Conservation (phyloP, 2,888 invertebrate species). For the Chirona hameri region DNA sequence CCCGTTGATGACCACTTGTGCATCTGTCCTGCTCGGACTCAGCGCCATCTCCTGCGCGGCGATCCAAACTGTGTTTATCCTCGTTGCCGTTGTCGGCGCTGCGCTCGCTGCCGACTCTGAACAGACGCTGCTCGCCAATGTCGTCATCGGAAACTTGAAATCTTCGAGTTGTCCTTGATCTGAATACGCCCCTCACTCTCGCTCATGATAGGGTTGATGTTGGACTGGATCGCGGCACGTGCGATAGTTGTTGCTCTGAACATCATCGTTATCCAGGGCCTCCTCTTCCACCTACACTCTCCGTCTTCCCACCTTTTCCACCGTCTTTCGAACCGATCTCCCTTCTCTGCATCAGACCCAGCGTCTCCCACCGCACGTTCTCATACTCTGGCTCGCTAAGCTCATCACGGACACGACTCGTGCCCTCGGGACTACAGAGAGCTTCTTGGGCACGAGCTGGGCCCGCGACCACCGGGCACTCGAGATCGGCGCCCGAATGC, state of each 20-base stretch:
- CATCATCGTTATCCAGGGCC: not conserved
- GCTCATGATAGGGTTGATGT: conserved; percentile 45
- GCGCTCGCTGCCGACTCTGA: conserved; percentile 22
- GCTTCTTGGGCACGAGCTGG: conserved; percentile 1
- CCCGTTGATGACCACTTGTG: not conserved
- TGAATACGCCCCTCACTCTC: conserved; percentile 63
- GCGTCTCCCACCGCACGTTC: not conserved
- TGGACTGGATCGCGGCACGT: conserved; percentile 49
- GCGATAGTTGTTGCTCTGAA: not conserved
- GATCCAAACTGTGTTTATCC: not conserved
- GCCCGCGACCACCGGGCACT: not conserved
- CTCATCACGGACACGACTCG: conserved; percentile 6
- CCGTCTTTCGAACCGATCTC: not conserved
- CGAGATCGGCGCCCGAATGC: conserved; percentile 2
- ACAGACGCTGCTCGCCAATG: conserved; percentile 35
- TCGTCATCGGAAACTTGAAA: conserved; percentile 71
- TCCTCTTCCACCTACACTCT: not conserved
- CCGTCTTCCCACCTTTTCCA: not conserved
- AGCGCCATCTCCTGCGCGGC: conserved; percentile 22
- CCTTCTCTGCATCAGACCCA: not conserved
- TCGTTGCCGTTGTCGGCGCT: conserved; percentile 31
- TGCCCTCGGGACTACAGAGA: conserved; percentile 6
- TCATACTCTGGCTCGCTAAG: conserved; percentile 12
- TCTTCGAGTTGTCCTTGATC: conserved; percentile 71
- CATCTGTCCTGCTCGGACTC: not conserved